Base-by-base conservation (phyloP, 2,888 invertebrate species). In the Muscina levida region DNA sequence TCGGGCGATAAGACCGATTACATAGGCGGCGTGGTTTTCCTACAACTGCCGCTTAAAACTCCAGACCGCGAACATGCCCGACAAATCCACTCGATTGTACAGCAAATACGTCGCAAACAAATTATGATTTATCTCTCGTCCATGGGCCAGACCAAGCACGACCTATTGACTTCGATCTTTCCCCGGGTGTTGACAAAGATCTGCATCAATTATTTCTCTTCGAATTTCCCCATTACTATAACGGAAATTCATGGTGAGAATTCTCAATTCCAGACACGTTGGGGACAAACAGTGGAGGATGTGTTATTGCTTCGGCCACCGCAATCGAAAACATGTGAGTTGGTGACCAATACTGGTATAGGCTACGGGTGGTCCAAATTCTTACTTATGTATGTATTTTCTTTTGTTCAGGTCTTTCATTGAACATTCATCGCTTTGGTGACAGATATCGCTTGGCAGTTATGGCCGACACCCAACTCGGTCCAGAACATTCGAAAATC, bases 361-460 rank as follows among this genome's bases (percentile, higher is more conserved):
- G n/a, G n/a, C n/a, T n/a, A n/a, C n/a, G n/a, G n/a, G n/a, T n/a
- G n/a, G n/a, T 42, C n/a, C 70, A 77, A 26, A 6, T n/a, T 24
- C 13, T 42, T 26, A 57, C 68, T 72, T 73, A n/a, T n/a, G 31
- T 5, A 5, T 31, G 3, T 31, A 31, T 31, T 31, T 15, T 22
- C 22, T 82, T 67, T 44, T 72, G 46, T 51, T 83, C 10, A 88
- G 88, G 87, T 72, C 80, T 90, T 0, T 90, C 90, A 0, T 73
- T 90, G 44, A 90, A 90, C 76, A 85, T 90, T 1, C 90, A 90
- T 85, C 88, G 88, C 17, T 90, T 89, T 83, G 90, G 89, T 0
- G 87, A 88, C 65, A 87, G 86, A 44, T 88, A 88, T 68, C 86
- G 89, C 24, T 82, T 90, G 66, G 89, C 89, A 2, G 86, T 90